phyloP scores from a whole-genome alignment of 1,140 invertebrate genomes.

The Trichonephila clavata region DNA sequence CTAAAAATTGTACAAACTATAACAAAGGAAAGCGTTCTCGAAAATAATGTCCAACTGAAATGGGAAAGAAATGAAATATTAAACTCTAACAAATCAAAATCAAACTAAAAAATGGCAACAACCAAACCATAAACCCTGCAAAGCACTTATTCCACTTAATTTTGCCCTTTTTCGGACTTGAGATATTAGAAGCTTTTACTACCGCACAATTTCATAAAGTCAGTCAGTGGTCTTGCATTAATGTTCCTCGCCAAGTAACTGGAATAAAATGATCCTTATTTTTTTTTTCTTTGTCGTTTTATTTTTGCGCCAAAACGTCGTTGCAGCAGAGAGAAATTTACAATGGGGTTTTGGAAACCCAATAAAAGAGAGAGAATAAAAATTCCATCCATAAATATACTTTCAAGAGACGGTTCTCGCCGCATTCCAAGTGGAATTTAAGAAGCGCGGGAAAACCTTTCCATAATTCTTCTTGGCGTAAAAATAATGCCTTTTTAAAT shows the following conservation, averaged over 20 bases:
- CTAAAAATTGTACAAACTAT: not conserved
- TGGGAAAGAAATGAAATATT: not conserved
- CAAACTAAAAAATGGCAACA: not conserved
- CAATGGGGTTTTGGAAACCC: slow-evolving; percentile 15
- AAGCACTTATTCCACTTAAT: slow-evolving; percentile 1
- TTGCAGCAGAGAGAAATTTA: slow-evolving; percentile 7
- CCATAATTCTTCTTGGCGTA: slow-evolving; percentile 47
- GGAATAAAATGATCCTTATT: not conserved
- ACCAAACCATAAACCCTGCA: not conserved
- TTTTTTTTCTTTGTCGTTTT: not conserved
- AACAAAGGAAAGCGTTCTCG: not conserved
- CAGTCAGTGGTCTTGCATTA: slow-evolving; percentile 30
- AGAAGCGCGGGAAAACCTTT: not conserved
- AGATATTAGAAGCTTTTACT: not conserved
- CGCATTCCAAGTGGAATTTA: slow-evolving; percentile 62
- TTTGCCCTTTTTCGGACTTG: not conserved
- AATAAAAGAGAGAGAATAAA: slow-evolving; percentile 26
- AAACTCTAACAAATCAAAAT: slow-evolving; percentile 8
- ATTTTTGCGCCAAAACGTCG: slow-evolving; percentile 12
- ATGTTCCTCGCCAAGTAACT: not conserved
- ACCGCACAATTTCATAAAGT: slow-evolving; percentile 17
- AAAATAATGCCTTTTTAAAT: slow-evolving; percentile 67
- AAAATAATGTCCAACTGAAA: not conserved
- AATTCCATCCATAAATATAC: slow-evolving; percentile 12
- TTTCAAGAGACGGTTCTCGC: not conserved